Percentiles rank a stretch among this genome's conserved stretches.
phyloP scores from a whole-genome alignment of 2,888 invertebrate species.

The Calameuta pallipes region DNA sequence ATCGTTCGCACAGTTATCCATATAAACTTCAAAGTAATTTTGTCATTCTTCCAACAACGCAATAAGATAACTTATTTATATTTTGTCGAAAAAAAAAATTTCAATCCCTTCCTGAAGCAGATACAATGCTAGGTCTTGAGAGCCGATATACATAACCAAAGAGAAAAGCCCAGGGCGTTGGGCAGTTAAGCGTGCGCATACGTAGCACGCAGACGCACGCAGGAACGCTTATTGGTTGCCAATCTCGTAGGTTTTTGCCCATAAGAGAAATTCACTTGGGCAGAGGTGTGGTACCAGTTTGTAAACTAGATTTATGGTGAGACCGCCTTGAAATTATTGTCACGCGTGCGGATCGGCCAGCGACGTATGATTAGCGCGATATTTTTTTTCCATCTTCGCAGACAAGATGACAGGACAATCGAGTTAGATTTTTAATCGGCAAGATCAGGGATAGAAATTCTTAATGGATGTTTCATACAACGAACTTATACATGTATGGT shows the following conservation, averaged over 20 bases:
- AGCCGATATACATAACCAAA: background rate
- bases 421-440: background rate
- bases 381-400: background rate
- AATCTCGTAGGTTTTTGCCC: constrained; percentile 41
- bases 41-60: background rate
- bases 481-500: background rate
- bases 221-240: constrained; percentile 42
- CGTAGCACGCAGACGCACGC: constrained; percentile 1
- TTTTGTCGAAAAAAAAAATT: background rate
- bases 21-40: background rate
- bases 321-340: constrained; percentile 38
- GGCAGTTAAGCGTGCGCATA: constrained; percentile 1
- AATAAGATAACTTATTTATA: background rate
- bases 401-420: background rate
- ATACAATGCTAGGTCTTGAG: background rate
- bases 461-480: background rate
- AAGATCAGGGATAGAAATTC: background rate
- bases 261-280: constrained; percentile 39
- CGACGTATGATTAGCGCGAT: background rate
- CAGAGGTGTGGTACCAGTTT: constrained; percentile 41
- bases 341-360: background rate
- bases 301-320: constrained; percentile 42
- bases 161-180: background rate
- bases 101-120: background rate
- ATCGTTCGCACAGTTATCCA: background rate